A percentile compares a stretch with the other conserved stretches of the same genome.
Evolutionary conservation across 2,888 invertebrate species (phyloP).

Genomic region (Cryptocheilus praepositus): DNA sequence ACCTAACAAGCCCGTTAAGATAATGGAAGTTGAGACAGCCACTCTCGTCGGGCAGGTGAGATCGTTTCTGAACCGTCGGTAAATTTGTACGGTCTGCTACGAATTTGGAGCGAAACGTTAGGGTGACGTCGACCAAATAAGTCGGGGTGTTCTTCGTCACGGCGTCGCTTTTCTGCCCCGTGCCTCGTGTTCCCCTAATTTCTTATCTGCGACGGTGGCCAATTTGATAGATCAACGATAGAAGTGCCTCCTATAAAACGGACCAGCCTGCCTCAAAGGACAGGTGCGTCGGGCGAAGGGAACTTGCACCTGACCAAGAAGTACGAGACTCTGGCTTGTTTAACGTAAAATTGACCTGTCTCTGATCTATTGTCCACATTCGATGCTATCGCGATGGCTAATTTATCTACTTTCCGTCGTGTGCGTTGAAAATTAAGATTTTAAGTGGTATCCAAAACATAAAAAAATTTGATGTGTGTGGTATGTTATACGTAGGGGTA

Average conservation of each 20-base stretch:
- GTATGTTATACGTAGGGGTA: too few relatives aligned
- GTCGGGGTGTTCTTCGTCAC: constrained; percentile 52
- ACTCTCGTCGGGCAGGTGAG: constrained; percentile 50
- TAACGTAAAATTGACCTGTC: too few relatives aligned
- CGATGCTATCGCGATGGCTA: too few relatives aligned
- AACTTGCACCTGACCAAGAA: constrained; percentile 46
- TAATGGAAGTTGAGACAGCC: neutral
- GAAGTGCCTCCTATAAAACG: constrained; percentile 48
- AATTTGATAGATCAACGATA: constrained; percentile 68
- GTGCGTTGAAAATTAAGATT: too few relatives aligned
- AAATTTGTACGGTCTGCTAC: neutral
- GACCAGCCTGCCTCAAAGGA: constrained; percentile 31
- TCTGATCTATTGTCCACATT: too few relatives aligned
- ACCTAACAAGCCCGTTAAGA: too few relatives aligned
- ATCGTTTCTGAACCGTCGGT: constrained; percentile 9
- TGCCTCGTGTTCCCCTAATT: constrained; percentile 44
- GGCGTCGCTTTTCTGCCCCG: constrained; percentile 47
- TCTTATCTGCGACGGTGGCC: constrained; percentile 53
- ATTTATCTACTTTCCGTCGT: too few relatives aligned
- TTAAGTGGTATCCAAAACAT: too few relatives aligned
- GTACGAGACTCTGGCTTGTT: neutral
- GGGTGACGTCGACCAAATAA: constrained; percentile 44
- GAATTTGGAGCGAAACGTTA: neutral
- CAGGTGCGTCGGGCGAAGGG: constrained; percentile 49
- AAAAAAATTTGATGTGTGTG: too few relatives aligned